These are phyloP conservation scores for Sebastiscus albofasciatus DNA, from an alignment of 2,797 vertebrate genomes.

Conservation along the genomic window DNA sequence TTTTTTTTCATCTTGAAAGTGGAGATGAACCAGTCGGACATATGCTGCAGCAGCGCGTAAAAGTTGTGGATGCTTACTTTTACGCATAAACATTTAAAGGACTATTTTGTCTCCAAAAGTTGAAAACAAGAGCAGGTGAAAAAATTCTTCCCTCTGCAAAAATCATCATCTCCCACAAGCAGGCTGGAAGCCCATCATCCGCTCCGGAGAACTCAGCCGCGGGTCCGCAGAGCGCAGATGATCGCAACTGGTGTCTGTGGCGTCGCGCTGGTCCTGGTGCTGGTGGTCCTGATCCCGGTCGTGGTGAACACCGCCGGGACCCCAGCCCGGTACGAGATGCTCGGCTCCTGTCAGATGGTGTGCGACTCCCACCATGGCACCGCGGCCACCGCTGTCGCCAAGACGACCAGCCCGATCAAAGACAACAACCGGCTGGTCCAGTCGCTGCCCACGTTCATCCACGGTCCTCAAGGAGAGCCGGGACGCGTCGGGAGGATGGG, in stretches of 20 bases:
- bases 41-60: slow-evolving; percentile 56
- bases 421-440: slow-evolving; percentile 83
- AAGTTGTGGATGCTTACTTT: slow-evolving; percentile 73
- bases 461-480: slow-evolving; percentile 86
- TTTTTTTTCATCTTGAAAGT: slow-evolving; percentile 1
- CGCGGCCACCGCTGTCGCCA: slow-evolving; percentile 87
- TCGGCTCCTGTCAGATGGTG: slow-evolving; percentile 97
- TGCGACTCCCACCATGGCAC: slow-evolving; percentile 95
- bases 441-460: slow-evolving; percentile 86
- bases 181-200: slow-evolving; percentile 93
- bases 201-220: slow-evolving; percentile 86
- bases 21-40: slow-evolving; percentile 51
- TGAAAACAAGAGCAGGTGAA: slow-evolving; percentile 20
- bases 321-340: slow-evolving; percentile 95
- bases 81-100: slow-evolving; percentile 47
- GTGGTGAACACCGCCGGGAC: slow-evolving; percentile 95
- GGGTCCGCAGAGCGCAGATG: slow-evolving; percentile 93
- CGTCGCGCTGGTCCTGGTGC: slow-evolving; percentile 94
- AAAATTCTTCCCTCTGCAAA: slow-evolving; percentile 62
- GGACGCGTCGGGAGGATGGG: slow-evolving; percentile 90
- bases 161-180: slow-evolving; percentile 87
- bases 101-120: slow-evolving; percentile 47
- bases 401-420: slow-evolving; percentile 78
- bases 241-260: slow-evolving; percentile 95
- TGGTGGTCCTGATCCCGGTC: slow-evolving; percentile 97